These are phyloP conservation scores for Athalia cordata DNA, from an alignment of 2,888 invertebrate genomes.

Conservation along the genomic window DNA sequence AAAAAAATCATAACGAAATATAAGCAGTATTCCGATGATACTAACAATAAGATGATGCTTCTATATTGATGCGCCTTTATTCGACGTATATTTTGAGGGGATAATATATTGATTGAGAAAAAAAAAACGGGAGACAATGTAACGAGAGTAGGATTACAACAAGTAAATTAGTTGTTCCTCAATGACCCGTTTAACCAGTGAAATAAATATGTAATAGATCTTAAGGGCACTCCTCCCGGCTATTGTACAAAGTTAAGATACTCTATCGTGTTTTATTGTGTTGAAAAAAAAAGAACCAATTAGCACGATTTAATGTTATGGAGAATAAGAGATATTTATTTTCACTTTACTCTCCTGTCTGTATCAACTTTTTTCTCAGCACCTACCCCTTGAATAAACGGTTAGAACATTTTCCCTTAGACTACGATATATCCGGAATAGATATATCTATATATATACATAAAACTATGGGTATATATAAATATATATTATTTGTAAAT, in stretches of 20 bases:
- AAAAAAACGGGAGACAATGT: not conserved
- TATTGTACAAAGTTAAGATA: constrained; percentile 45
- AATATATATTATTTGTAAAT: constrained; percentile 56
- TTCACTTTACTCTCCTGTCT: not conserved
- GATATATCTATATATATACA: constrained; percentile 48
- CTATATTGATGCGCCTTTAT: constrained; percentile 56
- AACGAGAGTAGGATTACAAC: not conserved
- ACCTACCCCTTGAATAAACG: constrained; percentile 25
- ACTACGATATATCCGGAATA: constrained; percentile 53
- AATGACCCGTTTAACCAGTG: constrained; percentile 10
- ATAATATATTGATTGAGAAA: not conserved
- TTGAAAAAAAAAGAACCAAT: not conserved
- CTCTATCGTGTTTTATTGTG: not conserved
- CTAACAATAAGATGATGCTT: constrained; percentile 53
- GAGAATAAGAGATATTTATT: constrained; percentile 22
- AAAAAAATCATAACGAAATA: constrained; percentile 48
- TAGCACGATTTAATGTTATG: constrained; percentile 13
- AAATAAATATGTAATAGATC: constrained; percentile 22
- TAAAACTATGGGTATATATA: constrained; percentile 58
- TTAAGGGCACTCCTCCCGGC: constrained; percentile 5
- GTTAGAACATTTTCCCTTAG: constrained; percentile 48
- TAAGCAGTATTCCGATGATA: constrained; percentile 58
- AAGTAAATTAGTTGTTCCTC: not conserved
- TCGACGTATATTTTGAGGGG: constrained; percentile 47
- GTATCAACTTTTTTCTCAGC: not conserved